Conservation (phyloP, 2,888 invertebrate species). For the Hemithea aestivaria region DNA sequence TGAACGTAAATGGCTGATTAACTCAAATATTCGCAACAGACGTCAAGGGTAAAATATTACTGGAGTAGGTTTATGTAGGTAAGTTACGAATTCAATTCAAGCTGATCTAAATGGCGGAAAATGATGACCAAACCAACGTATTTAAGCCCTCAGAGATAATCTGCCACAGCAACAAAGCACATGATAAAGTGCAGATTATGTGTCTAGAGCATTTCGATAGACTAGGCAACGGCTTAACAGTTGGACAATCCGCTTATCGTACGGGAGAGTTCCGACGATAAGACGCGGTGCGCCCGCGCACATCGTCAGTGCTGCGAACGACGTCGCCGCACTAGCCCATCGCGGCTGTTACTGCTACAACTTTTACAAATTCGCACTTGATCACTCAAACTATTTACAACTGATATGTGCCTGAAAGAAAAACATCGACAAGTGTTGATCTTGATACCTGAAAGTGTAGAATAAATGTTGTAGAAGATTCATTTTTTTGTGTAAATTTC, state of each 20-base stretch:
- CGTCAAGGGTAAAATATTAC: too few species aligned
- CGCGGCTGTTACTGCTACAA: conserved; percentile 18
- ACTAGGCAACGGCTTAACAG: conserved; percentile 30
- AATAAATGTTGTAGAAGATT: too few species aligned
- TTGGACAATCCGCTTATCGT: conserved; percentile 60
- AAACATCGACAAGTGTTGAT: conserved; percentile 50
- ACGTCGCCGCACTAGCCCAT: conserved; percentile 50
- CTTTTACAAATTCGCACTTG: conserved; percentile 32
- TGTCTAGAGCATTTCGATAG: conserved; percentile 20
- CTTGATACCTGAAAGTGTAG: too few species aligned
- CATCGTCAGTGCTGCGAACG: conserved; percentile 54
- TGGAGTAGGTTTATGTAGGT: too few species aligned
- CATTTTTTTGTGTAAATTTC: too few species aligned
- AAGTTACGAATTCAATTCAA: too few species aligned
- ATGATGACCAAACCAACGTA: too few species aligned
- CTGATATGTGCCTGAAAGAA: conserved; percentile 51
- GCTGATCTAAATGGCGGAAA: too few species aligned
- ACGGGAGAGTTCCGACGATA: conserved; percentile 61
- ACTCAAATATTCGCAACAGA: too few species aligned
- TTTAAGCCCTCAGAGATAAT: too few species aligned
- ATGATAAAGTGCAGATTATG: conserved; percentile 7
- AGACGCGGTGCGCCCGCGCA: conserved; percentile 52
- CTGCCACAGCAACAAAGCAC: conserved; percentile 1
- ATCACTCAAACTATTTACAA: conserved; percentile 51
- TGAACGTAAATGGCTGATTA: too few species aligned